Percentiles rank a stretch among this genome's conserved stretches.
phyloP scores from a whole-genome alignment of 2,113 vertebrate species.

The Pseudorhombus dupliciocellatus region DNA sequence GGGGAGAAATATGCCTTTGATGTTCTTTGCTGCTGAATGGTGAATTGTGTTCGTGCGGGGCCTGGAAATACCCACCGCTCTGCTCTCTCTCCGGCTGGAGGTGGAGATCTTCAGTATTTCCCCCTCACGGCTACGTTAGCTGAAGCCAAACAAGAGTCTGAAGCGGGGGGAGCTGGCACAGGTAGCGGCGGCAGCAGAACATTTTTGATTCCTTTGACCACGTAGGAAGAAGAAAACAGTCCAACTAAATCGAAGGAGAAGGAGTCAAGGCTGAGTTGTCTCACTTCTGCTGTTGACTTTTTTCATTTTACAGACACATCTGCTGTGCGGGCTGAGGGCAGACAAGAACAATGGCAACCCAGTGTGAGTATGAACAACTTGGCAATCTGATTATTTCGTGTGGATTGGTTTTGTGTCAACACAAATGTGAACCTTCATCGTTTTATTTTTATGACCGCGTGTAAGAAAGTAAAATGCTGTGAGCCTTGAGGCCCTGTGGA shows the following conservation, averaged over 20 bases:
- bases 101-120: constrained; percentile 72
- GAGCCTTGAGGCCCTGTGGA: not conserved
- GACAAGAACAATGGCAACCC: constrained; percentile 92
- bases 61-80: constrained; percentile 80
- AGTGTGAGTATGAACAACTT: constrained; percentile 85
- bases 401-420: not conserved
- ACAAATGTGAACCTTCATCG: not conserved
- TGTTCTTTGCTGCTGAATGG: constrained; percentile 76
- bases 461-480: not conserved
- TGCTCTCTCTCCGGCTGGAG: constrained; percentile 57
- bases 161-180: constrained; percentile 33
- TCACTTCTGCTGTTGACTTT: constrained; percentile 42
- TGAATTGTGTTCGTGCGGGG: constrained; percentile 77
- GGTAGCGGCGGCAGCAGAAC: constrained; percentile 44
- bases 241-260: too few relatives aligned
- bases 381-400: not conserved
- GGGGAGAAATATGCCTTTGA: constrained; percentile 80
- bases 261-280: constrained; percentile 14
- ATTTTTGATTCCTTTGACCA: constrained; percentile 29
- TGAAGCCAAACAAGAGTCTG: constrained; percentile 45
- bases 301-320: constrained; percentile 76
- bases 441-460: accelerated
- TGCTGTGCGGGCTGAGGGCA: constrained; percentile 81
- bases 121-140: constrained; percentile 48
- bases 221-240: too few relatives aligned